Percentiles rank a stretch among this genome's conserved stretches.
Conservation (phyloP, 2,797 vertebrate species). For the Etheostoma perlongum region DNA sequence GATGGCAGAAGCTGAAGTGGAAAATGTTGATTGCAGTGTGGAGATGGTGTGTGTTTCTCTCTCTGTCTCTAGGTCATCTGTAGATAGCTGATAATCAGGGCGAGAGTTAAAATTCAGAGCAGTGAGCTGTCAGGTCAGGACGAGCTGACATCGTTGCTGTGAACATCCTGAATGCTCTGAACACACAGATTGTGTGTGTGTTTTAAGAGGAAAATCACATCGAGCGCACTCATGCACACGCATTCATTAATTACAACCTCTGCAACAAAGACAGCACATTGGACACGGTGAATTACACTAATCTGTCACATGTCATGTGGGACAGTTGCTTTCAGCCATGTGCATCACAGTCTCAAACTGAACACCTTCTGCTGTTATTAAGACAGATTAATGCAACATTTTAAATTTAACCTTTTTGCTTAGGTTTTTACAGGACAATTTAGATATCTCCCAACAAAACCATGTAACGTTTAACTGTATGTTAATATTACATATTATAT, state of each 20-base stretch:
- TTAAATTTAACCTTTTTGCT: too few species aligned
- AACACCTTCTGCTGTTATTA: neutral
- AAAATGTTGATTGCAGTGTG: neutral
- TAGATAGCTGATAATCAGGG: constrained; percentile 32
- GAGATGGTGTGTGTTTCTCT: neutral
- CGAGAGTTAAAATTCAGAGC: constrained; percentile 36
- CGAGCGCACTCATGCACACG: neutral
- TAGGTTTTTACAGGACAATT: neutral
- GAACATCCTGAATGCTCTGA: constrained; percentile 21
- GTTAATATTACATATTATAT: neutral
- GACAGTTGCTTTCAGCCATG: neutral
- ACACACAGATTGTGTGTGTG: neutral
- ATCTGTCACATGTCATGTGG: neutral
- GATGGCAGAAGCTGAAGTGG: neutral
- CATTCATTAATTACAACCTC: constrained; percentile 35
- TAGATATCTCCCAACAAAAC: neutral
- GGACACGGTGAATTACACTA: neutral
- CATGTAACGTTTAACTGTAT: neutral
- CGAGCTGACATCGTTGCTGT: constrained; percentile 6
- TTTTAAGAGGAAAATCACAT: constrained; percentile 15
- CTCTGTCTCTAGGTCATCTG: constrained; percentile 13
- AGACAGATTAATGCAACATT: neutral
- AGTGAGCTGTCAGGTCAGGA: constrained; percentile 15
- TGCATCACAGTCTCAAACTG: neutral
- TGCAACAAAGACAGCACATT: neutral